A percentile compares a stretch with the other conserved stretches of the same genome.
Conservation (phyloP, 1,140 invertebrate genomes). For the Grapholita molesta region DNA sequence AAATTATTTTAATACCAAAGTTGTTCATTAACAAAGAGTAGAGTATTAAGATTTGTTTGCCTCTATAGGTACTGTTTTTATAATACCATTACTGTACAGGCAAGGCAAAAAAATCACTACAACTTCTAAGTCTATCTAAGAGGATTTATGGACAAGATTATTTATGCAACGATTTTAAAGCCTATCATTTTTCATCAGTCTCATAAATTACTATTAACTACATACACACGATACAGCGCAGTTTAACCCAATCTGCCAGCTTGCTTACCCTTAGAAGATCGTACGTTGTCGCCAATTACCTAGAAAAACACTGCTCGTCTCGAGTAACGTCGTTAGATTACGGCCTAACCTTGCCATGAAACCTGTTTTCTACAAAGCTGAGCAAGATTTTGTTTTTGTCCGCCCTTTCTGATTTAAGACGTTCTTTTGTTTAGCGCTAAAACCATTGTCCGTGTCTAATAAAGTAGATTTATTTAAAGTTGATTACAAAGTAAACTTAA, state of each 20-base stretch:
- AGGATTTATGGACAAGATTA: too few species aligned
- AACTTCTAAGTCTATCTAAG: too few species aligned
- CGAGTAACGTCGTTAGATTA: neutral
- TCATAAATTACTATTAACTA: too few species aligned
- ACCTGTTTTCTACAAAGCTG: neutral
- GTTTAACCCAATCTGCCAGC: neutral
- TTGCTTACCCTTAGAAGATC: neutral
- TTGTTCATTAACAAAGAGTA: too few species aligned
- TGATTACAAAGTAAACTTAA: neutral
- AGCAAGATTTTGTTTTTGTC: slow-evolving; percentile 3
- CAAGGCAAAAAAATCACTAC: too few species aligned
- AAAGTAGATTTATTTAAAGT: neutral
- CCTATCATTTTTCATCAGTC: too few species aligned
- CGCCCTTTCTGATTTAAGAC: slow-evolving; percentile 1
- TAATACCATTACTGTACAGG: too few species aligned
- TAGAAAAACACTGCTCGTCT: neutral
- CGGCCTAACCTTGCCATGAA: neutral
- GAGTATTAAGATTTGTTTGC: too few species aligned
- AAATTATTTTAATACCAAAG: too few species aligned
- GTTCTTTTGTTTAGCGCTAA: neutral
- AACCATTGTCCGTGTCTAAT: neutral
- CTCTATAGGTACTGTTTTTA: too few species aligned
- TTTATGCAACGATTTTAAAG: too few species aligned
- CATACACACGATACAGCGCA: neutral
- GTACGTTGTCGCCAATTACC: neutral